These are phyloP conservation scores for Mayetiola destructor DNA, from an alignment of 2,888 invertebrate genomes.

Conservation along the genomic window DNA sequence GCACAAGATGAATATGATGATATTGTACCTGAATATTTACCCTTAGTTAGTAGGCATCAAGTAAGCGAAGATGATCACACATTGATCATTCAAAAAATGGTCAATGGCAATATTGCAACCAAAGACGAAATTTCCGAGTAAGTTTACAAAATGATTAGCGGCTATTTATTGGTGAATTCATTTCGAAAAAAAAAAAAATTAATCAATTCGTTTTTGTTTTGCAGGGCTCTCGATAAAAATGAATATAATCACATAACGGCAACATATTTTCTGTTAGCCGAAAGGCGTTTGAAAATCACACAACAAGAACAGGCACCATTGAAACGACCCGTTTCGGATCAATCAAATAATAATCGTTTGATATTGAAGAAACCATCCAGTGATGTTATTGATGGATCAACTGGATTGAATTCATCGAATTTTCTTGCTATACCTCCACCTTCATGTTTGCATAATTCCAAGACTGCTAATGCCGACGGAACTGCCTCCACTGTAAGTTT, in stretches of 20 bases:
- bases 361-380: not conserved
- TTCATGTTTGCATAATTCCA: not conserved
- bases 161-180: not conserved
- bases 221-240: slow-evolving; percentile 78
- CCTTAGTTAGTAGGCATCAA: slow-evolving; percentile 77
- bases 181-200: not conserved
- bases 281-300: slow-evolving; percentile 70
- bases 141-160: slow-evolving; percentile 27
- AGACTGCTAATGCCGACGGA: slow-evolving; percentile 2
- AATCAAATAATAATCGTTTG: not conserved
- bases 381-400: not conserved
- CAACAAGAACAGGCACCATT: slow-evolving; percentile 47
- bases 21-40: slow-evolving; percentile 49
- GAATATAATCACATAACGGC: slow-evolving; percentile 98
- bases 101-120: slow-evolving; percentile 83
- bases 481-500: not conserved
- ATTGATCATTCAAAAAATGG: slow-evolving; percentile 88
- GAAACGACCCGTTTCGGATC: slow-evolving; percentile 22
- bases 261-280: slow-evolving; percentile 92
- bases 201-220: slow-evolving; percentile 16
- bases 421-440: not conserved
- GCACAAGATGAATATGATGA: slow-evolving; percentile 36
- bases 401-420: not conserved
- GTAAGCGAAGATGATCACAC: slow-evolving; percentile 83
- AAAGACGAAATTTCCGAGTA: slow-evolving; percentile 88